Base-by-base conservation (phyloP, 2,888 invertebrate genomes). In the Allophyes oxyacanthae region DNA sequence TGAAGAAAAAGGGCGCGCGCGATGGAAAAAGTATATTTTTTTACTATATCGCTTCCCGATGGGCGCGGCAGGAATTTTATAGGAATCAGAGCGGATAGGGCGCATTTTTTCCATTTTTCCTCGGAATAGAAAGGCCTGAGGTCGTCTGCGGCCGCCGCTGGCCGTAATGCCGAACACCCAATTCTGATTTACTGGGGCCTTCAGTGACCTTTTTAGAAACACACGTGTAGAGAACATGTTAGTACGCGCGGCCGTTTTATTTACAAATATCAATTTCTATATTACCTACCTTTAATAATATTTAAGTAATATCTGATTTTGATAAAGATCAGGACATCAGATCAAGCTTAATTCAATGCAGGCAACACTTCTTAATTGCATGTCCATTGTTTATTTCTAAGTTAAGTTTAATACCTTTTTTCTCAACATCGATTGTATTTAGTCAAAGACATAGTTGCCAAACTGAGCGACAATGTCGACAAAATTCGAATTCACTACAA, bases 151-250 rank as follows among this genome's bases (percentile, higher is more conserved):
- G 34, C 65, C 51, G 51, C 40, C 53, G 58, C 56, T 33, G 46
- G 9, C 10, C 32, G 48, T 66, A 49, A 62, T 49, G 54, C 54
- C 65, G 50, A 64, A 42, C 70, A 64, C 66, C 32, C 65, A 50
- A 64, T 64, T 65, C 65, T 67, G 67, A 67, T 70, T 67, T 70
- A 67, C 66, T 60, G 65, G 43, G 14, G 42, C 44, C 65, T 70
- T 42, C 25, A 41, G 60, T 33, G 71, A 64, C 67, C 67, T 60
- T 67, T 59, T 37, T 14, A 34, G 20, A 55, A 67, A 55, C 48
- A 70, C 32, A 55, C 15, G 34, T n/a, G 5, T 0, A 0, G 3
- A 10, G 2, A 33, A 0, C 4, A 5, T 8, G n/a, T 11, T 8
- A 8, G 9, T 20, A 7, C 13, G 15, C 40, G 48, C 3, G 5